Percentiles rank a stretch among this genome's conserved stretches.
Conservation (phyloP, 53 echinoderm and acorn worm genomes). For the Crossaster papposus region DNA sequence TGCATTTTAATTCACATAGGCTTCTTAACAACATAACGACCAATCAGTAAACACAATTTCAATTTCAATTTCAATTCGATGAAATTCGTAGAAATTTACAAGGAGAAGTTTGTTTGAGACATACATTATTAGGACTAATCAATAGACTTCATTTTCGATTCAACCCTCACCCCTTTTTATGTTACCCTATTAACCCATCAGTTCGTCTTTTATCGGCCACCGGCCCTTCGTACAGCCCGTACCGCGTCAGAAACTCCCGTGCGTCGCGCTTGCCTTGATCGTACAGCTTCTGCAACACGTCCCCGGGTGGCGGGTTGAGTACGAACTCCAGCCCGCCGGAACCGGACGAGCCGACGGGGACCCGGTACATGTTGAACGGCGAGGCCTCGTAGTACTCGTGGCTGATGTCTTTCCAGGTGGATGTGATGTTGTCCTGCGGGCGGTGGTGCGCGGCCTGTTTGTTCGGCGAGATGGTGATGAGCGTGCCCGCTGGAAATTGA, state of each 20-base stretch:
- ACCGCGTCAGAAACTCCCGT: constrained; percentile 49
- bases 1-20: no score
- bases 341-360: constrained; percentile 19
- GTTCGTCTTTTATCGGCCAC: constrained; percentile 31
- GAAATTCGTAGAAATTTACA: no score
- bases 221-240: constrained; percentile 55
- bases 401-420: constrained; percentile 71
- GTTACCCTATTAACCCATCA: constrained; percentile 34
- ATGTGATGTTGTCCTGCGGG: constrained; percentile 67
- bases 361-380: constrained; percentile 69
- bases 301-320: constrained; percentile 55
- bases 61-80: no score
- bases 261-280: constrained; percentile 47
- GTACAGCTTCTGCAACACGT: constrained; percentile 13
- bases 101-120: no score
- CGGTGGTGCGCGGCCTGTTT: constrained; percentile 64
- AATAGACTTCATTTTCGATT: background rate
- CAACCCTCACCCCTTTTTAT: background rate
- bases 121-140: no score
- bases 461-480: constrained; percentile 66
- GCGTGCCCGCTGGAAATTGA: constrained; percentile 60
- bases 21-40: no score
- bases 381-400: constrained; percentile 57
- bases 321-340: constrained; percentile 26
- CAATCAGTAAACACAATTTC: no score